Evolutionary conservation across 2,797 vertebrate genomes (phyloP), one percentile per base, ranked within the genome.

Genomic region (Pseudochaenichthys georgianus): DNA sequence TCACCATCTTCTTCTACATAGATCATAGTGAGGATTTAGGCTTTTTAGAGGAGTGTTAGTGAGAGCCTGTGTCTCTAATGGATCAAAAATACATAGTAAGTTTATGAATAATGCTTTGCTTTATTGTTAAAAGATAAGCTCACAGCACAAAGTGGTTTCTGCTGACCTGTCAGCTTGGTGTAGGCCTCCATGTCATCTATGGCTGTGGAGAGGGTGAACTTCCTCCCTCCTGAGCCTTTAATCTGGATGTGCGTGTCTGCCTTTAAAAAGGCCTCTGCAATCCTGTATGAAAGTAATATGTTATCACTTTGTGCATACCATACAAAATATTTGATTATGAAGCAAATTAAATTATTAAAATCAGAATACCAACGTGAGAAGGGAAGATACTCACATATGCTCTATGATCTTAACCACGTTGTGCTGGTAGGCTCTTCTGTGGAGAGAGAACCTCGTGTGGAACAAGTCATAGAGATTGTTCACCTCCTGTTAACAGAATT

Each of bases 121-220:
- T 55, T 21, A 9, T 28, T 67, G 42, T 55, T 70, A 3, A 78
- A 53, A 54, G 23, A 77, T 11, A 16, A 57, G 19, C 11, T 19
- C 52, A 72, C 2, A 43, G 19, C 15, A 41, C 62, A 62, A 13
- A 38, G 5, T 10, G 0, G 5, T 15, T 19, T 70, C 48, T 43
- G 65, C 93, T 82, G 73, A 99, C 98, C 98, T 78, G 97, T 99
- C 4, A 99, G 91, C 73, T 98, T 98, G 59, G 95, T 95, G 90
- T 97, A 99, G 59, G 97, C 98, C 91, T 94, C 96, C 97, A 98
- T 97, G 90, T 99, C 96, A 6, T 96, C 92, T 45, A 97, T 95
- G 21, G 97, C 95, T 54, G 89, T 93, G 59, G 97, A 99, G 62
- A 98, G 95, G 0, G 1, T 90, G 87, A 90, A 97, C 11, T 41